Conservation (phyloP, 2,797 vertebrate genomes). For the Gadopsis marmoratus region DNA sequence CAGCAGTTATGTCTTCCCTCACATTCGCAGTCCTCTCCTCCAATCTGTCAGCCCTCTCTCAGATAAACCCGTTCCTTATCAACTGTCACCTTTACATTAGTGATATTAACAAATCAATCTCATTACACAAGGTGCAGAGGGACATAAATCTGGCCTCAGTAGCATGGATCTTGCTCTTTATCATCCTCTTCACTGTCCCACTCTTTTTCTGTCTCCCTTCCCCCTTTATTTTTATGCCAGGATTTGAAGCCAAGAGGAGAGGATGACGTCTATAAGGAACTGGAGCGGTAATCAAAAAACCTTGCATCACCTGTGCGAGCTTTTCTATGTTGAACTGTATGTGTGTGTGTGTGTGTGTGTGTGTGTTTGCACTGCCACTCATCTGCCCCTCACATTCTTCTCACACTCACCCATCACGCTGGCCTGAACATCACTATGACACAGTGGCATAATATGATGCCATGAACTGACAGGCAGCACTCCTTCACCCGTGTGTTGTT, state of each 20-base stretch:
- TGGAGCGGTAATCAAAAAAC: slow-evolving; percentile 82
- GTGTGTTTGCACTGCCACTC: slow-evolving; percentile 55
- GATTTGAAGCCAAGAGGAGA: slow-evolving; percentile 86
- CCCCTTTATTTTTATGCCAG: slow-evolving; percentile 64
- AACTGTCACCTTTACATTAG: slow-evolving; percentile 78
- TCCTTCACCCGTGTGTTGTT: slow-evolving; percentile 59
- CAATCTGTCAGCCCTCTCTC: slow-evolving; percentile 62
- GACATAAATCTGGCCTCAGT: slow-evolving; percentile 74
- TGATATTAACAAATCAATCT: slow-evolving; percentile 82
- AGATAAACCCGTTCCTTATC: slow-evolving; percentile 66
- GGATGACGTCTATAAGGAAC: slow-evolving; percentile 85
- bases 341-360: slow-evolving; percentile 31
- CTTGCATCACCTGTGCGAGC: slow-evolving; percentile 65
- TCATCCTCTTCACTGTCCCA: slow-evolving; percentile 45
- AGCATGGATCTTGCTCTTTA: slow-evolving; percentile 50
- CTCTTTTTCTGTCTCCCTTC: slow-evolving; percentile 16
- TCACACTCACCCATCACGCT: slow-evolving; percentile 67
- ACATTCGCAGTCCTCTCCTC: slow-evolving; percentile 43
- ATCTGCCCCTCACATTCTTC: slow-evolving; percentile 63
- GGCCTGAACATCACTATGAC: slow-evolving; percentile 75
- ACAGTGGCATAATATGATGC: slow-evolving; percentile 66
- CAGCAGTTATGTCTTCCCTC: slow-evolving; percentile 66
- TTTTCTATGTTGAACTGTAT: slow-evolving; percentile 35
- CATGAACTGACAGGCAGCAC: slow-evolving; percentile 66
- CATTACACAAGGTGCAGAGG: slow-evolving; percentile 66